A percentile compares a stretch with the other conserved stretches of the same genome.
These are phyloP conservation scores for Ascidia mentula DNA, from an alignment of 23 tunicate genomes.

Conservation along the genomic window DNA sequence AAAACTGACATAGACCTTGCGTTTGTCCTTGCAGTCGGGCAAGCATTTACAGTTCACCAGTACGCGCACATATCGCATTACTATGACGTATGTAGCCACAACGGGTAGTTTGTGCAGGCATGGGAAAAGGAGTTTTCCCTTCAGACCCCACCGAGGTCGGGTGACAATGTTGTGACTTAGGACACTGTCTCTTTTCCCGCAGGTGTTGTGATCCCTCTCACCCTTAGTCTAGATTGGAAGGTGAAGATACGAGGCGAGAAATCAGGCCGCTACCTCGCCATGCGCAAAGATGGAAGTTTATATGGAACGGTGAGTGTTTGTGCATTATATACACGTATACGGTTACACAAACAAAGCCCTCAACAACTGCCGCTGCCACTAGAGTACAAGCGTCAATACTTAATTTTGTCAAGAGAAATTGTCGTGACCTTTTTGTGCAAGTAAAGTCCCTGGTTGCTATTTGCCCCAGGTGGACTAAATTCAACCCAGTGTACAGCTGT, in stretches of 20 bases:
- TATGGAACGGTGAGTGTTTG: conserved; percentile 34
- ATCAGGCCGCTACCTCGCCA: conserved; percentile 29
- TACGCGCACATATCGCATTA: neutral
- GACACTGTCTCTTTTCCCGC: neutral
- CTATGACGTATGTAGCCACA: conserved; percentile 8
- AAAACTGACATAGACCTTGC: conserved; percentile 10
- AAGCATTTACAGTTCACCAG: conserved; percentile 4
- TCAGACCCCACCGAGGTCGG: neutral
- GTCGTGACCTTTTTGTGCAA: no score
- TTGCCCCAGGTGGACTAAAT: no score
- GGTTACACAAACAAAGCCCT: neutral
- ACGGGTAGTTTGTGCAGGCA: neutral
- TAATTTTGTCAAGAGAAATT: neutral
- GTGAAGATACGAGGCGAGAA: conserved; percentile 20
- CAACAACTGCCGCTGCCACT: no score
- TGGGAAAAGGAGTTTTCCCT: neutral
- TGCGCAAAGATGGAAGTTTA: conserved; percentile 25
- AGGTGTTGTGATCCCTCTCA: neutral
- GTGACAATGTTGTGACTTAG: neutral
- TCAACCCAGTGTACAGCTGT: no score
- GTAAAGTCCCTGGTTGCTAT: no score
- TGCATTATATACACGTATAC: neutral
- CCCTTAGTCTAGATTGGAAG: neutral
- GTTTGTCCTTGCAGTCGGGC: neutral
- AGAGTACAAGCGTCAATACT: no score